Conservation (phyloP, 2,797 vertebrate genomes). For the Gymnocypris eckloni region DNA sequence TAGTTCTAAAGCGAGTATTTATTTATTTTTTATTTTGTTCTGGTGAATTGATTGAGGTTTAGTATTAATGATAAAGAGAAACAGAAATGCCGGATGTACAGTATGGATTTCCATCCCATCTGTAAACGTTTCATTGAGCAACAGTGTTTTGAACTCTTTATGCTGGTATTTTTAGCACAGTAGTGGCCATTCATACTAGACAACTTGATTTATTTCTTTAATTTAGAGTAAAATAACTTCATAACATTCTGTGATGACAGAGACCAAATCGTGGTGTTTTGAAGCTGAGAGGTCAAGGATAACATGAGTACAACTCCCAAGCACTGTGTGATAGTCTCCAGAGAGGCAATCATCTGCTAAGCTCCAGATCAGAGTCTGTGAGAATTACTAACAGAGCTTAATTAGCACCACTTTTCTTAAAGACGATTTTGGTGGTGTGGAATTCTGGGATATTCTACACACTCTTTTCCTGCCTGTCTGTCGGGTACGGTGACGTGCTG, state of each 20-base stretch:
- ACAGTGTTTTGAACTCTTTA: slow-evolving; percentile 11
- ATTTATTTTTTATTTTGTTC: too few species aligned
- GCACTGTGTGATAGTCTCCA: slow-evolving; percentile 3
- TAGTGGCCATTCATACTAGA: not conserved
- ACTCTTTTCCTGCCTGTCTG: slow-evolving; percentile 12
- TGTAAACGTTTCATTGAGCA: not conserved
- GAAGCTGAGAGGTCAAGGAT: not conserved
- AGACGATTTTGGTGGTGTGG: too few species aligned
- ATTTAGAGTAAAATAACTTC: not conserved
- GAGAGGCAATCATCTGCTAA: slow-evolving; percentile 44
- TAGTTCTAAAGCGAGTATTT: not conserved
- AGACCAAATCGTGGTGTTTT: not conserved
- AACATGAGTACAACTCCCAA: slow-evolving; percentile 12
- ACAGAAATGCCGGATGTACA: slow-evolving; percentile 3
- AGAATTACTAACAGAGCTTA: slow-evolving; percentile 33
- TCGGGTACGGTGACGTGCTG: not conserved
- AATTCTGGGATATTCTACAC: not conserved
- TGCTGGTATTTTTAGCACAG: slow-evolving; percentile 7
- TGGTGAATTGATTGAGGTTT: not conserved
- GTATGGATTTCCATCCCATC: slow-evolving; percentile 6
- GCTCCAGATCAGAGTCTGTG: slow-evolving; percentile 27
- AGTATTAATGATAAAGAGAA: not conserved
- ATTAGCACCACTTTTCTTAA: slow-evolving; percentile 22
- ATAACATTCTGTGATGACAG: not conserved
- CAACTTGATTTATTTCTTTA: not conserved